These are phyloP conservation scores for Scaeva pyrastri DNA, from an alignment of 2,888 invertebrate species.

Conservation along the genomic window DNA sequence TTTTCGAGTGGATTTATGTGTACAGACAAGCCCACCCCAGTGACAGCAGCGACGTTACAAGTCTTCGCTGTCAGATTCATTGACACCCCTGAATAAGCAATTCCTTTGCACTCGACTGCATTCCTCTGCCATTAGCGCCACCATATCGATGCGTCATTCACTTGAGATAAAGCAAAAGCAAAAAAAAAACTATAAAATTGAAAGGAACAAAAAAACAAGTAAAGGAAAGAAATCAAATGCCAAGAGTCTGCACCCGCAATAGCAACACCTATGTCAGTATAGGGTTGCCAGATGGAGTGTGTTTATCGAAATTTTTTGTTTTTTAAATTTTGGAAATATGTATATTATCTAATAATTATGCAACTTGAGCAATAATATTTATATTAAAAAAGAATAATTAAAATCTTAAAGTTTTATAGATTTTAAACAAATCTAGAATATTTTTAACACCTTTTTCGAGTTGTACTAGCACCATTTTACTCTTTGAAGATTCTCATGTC, in stretches of 20 bases:
- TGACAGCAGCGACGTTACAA: slow-evolving; percentile 7
- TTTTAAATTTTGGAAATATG: too few species aligned
- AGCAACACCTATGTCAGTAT: not conserved
- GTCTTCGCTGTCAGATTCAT: slow-evolving; percentile 49
- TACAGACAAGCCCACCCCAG: not conserved
- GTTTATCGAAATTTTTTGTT: too few species aligned
- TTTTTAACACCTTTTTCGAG: too few species aligned
- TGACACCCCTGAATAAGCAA: slow-evolving; percentile 60
- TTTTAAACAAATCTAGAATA: too few species aligned
- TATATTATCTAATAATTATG: too few species aligned
- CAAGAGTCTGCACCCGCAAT: slow-evolving; percentile 28
- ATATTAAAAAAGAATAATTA: too few species aligned
- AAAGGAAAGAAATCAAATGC: slow-evolving; percentile 56
- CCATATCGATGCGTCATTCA: slow-evolving; percentile 46
- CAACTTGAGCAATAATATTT: too few species aligned
- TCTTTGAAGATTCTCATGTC: too few species aligned
- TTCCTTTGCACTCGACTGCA: slow-evolving; percentile 57
- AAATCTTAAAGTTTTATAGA: too few species aligned
- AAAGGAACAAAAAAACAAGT: slow-evolving; percentile 28
- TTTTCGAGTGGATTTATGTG: slow-evolving; percentile 46
- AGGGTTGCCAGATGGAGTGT: not conserved
- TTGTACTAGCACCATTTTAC: too few species aligned
- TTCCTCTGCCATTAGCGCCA: slow-evolving; percentile 41
- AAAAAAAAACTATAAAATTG: slow-evolving; percentile 26
- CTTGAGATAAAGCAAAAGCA: slow-evolving; percentile 19